Percentiles rank a stretch among this genome's conserved stretches.
phyloP scores from a whole-genome alignment of 2,113 vertebrate genomes.

The Turdus rufiventris region DNA sequence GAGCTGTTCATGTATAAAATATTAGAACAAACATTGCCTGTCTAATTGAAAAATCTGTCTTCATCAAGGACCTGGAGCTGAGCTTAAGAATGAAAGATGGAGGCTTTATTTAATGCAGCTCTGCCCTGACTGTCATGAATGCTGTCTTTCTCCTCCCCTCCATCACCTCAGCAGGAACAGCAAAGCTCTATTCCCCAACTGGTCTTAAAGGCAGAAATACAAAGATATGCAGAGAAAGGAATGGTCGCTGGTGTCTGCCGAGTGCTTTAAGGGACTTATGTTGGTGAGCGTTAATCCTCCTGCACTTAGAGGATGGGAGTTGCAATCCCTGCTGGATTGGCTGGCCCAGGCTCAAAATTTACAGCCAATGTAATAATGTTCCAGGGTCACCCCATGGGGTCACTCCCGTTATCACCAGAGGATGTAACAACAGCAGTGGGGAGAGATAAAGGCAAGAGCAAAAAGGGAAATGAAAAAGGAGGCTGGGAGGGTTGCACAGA shows the following conservation, averaged over 20 bases:
- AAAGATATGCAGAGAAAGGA: constrained; percentile 34
- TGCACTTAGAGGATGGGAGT: constrained; percentile 53
- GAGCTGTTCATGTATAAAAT: constrained; percentile 62
- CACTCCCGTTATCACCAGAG: constrained; percentile 24
- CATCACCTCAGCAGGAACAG: constrained; percentile 38
- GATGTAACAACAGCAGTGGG: neutral
- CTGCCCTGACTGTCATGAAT: constrained; percentile 37
- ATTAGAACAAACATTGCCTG: constrained; percentile 68
- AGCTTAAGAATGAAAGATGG: constrained; percentile 56
- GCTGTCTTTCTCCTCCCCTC: constrained; percentile 42
- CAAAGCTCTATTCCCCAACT: constrained; percentile 52
- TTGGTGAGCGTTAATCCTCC: constrained; percentile 36
- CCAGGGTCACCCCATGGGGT: neutral
- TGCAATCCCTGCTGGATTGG: constrained; percentile 25
- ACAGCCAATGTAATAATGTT: constrained; percentile 23
- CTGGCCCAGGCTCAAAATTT: constrained; percentile 36
- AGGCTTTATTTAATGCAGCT: constrained; percentile 37
- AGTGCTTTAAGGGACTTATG: constrained; percentile 11
- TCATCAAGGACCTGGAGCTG: constrained; percentile 45
- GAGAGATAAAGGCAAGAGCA: constrained; percentile 1
- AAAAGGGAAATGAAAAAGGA: constrained; percentile 7
- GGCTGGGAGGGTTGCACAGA: neutral
- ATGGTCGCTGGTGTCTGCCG: constrained; percentile 14
- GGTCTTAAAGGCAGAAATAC: constrained; percentile 14
- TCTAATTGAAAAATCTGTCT: constrained; percentile 72